Conservation (phyloP, 2,113 vertebrate genomes). For the Natator depressus region DNA sequence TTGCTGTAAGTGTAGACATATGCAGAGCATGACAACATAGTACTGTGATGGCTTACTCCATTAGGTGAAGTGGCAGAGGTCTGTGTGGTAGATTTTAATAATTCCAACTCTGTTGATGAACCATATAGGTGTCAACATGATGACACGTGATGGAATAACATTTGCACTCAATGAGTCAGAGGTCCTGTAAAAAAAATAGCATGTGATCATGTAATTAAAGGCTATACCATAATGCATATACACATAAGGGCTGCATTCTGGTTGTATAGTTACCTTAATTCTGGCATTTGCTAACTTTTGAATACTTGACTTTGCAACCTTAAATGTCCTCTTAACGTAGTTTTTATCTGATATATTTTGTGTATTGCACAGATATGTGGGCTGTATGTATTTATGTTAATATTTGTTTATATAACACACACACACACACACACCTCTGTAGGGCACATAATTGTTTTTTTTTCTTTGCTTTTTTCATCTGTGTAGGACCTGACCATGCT, state of each 20-base stretch:
- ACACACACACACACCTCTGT: no score
- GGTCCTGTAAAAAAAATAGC: not conserved
- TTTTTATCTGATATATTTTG: not conserved
- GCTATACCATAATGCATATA: not conserved
- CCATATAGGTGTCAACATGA: not conserved
- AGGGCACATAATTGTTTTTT: no score
- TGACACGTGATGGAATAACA: not conserved
- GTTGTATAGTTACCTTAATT: not conserved
- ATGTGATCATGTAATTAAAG: not conserved
- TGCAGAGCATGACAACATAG: not conserved
- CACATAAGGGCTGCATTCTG: not conserved
- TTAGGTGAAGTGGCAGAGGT: not conserved
- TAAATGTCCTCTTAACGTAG: not conserved
- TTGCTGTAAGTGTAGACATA: no score
- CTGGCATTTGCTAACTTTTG: not conserved
- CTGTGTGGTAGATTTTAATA: no score
- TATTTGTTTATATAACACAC: no score
- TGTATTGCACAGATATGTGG: not conserved
- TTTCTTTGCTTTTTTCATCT: no score
- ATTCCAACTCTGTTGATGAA: not conserved
- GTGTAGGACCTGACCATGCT: not conserved
- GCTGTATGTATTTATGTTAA: no score
- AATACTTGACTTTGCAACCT: not conserved
- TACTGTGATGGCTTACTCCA: not conserved
- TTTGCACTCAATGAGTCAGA: not conserved